phyloP scores from a whole-genome alignment of 2,888 invertebrate species.

The Trichopoda pennipes region DNA sequence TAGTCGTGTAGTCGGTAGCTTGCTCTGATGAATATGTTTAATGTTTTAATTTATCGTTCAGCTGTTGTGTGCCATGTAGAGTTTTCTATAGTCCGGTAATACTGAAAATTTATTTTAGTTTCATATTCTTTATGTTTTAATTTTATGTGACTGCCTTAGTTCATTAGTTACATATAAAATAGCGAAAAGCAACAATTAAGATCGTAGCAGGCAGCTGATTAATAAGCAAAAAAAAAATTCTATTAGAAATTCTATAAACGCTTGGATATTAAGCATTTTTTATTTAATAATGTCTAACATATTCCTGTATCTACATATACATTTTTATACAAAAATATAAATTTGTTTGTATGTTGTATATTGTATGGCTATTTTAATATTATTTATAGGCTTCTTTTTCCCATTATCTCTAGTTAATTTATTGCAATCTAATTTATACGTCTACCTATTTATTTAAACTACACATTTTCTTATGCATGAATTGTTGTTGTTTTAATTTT shows the following conservation, averaged over 20 bases:
- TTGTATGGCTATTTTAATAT: neutral
- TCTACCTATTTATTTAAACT: neutral
- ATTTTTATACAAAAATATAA: neutral
- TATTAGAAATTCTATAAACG: slow-evolving; percentile 52
- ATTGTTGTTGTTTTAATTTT: slow-evolving; percentile 4
- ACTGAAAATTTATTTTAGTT: no score
- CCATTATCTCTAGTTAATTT: slow-evolving; percentile 21
- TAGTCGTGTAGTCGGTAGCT: no score
- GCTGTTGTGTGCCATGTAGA: no score
- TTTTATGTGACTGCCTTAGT: no score
- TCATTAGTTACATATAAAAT: slow-evolving; percentile 2
- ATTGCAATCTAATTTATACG: neutral
- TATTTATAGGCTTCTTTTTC: slow-evolving; percentile 18
- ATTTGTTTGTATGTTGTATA: no score
- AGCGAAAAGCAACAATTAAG: neutral
- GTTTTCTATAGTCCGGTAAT: no score
- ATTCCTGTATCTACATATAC: neutral
- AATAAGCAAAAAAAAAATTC: neutral
- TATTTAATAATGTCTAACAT: neutral
- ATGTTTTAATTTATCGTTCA: no score
- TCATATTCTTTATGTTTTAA: no score
- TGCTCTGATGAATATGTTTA: no score
- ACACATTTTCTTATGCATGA: neutral
- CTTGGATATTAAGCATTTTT: neutral
- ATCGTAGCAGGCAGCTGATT: neutral